Percentiles rank a stretch among this genome's conserved stretches.
phyloP scores from a whole-genome alignment of 2,888 invertebrate species.

The Torymus aiolomorphi region DNA sequence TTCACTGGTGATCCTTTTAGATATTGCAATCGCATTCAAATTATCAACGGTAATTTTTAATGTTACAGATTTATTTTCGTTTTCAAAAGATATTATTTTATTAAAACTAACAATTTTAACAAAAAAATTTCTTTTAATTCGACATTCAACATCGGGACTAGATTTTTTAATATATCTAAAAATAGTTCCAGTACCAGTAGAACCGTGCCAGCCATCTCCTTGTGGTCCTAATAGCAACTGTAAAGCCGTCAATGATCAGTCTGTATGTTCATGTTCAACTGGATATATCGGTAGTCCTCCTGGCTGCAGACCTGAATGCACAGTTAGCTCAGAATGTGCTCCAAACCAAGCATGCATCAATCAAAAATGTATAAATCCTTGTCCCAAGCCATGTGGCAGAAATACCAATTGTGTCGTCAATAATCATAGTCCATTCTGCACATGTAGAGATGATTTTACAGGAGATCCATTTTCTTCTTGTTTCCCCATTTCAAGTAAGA shows the following conservation, averaged over 20 bases:
- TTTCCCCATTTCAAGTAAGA: constrained; percentile 67
- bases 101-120: constrained; percentile 64
- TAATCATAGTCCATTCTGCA: constrained; percentile 77
- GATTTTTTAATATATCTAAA: constrained; percentile 8
- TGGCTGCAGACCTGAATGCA: constrained; percentile 83
- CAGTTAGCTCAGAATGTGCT: constrained; percentile 81
- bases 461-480: constrained; percentile 77
- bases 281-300: constrained; percentile 81
- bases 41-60: background rate
- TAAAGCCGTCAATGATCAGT: constrained; percentile 78
- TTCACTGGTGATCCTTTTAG: constrained; percentile 87
- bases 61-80: constrained; percentile 77
- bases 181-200: constrained; percentile 74
- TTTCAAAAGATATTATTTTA: constrained; percentile 74
- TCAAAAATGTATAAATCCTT: constrained; percentile 82
- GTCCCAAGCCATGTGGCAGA: constrained; percentile 79
- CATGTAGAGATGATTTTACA: constrained; percentile 75
- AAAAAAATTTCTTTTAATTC: background rate
- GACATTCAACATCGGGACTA: background rate
- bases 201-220: constrained; percentile 79
- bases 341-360: constrained; percentile 80
- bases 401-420: constrained; percentile 78
- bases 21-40: constrained; percentile 75
- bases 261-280: constrained; percentile 80
- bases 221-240: constrained; percentile 82